phyloP scores from a whole-genome alignment of 1,140 invertebrate species.

The Alviniconcha marisindica region DNA sequence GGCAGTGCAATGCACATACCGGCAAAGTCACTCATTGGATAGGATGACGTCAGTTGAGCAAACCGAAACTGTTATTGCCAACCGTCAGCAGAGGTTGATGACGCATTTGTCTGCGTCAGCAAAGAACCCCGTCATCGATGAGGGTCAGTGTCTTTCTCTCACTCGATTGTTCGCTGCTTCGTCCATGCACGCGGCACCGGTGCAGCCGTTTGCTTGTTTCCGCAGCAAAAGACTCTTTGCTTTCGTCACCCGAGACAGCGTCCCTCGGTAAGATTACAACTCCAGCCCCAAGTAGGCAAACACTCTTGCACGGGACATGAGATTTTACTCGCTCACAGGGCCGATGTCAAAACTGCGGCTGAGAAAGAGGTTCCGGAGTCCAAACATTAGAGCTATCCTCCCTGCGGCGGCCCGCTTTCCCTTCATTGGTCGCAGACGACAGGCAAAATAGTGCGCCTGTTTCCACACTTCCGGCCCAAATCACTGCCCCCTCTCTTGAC shows the following conservation, averaged over 20 bases:
- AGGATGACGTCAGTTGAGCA: too few relatives aligned
- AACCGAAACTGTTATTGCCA: too few relatives aligned
- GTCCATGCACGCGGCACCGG: too few relatives aligned
- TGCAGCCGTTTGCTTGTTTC: too few relatives aligned
- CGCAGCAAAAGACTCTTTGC: neutral
- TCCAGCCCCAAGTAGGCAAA: conserved; percentile 1
- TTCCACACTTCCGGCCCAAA: conserved; percentile 21
- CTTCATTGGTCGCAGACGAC: conserved; percentile 5
- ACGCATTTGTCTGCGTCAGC: too few relatives aligned
- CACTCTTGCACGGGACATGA: conserved; percentile 33
- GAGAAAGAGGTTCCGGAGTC: neutral
- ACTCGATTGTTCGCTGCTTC: too few relatives aligned
- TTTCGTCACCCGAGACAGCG: neutral
- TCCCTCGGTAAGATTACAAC: conserved; percentile 13
- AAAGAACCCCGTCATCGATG: too few relatives aligned
- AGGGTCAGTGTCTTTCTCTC: too few relatives aligned
- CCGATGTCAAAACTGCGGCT: neutral
- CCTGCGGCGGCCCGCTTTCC: neutral
- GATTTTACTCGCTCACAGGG: conserved; percentile 34
- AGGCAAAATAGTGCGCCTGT: neutral
- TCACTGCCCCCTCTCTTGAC: neutral
- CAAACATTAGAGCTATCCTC: neutral
- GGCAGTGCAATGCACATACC: too few relatives aligned
- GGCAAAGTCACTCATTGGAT: too few relatives aligned
- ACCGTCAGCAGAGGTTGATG: too few relatives aligned